phyloP scores from a whole-genome alignment of 2,888 invertebrate species.

The Trachelus iudaicus region DNA sequence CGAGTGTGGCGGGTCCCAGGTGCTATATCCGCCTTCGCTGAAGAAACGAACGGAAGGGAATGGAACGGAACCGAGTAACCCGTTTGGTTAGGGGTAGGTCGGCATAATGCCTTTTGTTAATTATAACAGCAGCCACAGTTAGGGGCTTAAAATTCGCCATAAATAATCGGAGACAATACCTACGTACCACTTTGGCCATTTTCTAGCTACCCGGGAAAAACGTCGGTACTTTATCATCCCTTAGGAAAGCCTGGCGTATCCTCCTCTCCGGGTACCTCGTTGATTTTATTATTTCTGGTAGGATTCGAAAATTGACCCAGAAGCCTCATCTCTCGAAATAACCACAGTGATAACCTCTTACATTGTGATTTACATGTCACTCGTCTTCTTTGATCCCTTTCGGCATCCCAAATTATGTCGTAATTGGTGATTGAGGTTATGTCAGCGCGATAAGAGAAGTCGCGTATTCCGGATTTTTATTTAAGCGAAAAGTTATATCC shows the following conservation, averaged over 20 bases:
- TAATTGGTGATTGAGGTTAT: background rate
- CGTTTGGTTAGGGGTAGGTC: constrained; percentile 11
- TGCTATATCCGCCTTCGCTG: constrained; percentile 43
- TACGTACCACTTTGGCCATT: constrained; percentile 2
- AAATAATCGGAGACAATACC: constrained; percentile 52
- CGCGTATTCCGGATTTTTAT: background rate
- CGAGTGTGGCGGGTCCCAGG: constrained; percentile 53
- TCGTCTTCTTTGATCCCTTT: background rate
- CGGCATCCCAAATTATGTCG: background rate
- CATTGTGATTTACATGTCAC: too few species aligned
- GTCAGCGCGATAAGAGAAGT: background rate
- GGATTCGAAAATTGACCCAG: background rate
- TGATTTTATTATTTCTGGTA: constrained; percentile 27
- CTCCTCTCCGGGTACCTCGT: constrained; percentile 33
- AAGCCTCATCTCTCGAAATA: background rate
- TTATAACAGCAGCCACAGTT: constrained; percentile 51
- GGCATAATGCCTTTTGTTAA: constrained; percentile 55
- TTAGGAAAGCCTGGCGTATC: background rate
- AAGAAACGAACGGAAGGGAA: constrained; percentile 26
- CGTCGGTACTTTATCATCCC: background rate
- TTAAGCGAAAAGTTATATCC: background rate
- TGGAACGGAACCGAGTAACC: background rate
- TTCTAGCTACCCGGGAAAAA: background rate
- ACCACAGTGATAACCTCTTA: background rate
- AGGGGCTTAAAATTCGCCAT: constrained; percentile 53